These are phyloP conservation scores for Labrus mixtus DNA, from an alignment of 2,113 vertebrate species.

Conservation along the genomic window DNA sequence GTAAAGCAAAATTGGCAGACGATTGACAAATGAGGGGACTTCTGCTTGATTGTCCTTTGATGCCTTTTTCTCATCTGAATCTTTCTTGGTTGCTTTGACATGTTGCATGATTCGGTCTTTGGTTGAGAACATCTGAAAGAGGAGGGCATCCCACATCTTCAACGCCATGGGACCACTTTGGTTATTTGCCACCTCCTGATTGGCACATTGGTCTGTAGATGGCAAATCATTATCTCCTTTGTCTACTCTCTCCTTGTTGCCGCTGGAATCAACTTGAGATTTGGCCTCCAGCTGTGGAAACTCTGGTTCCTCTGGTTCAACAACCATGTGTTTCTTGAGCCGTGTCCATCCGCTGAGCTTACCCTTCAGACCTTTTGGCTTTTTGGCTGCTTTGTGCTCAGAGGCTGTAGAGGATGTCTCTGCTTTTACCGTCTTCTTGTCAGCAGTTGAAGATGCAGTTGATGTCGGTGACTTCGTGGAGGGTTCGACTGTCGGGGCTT, in stretches of 20 bases:
- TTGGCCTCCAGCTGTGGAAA: constrained; percentile 70
- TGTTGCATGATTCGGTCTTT: constrained; percentile 82
- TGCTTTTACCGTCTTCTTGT: constrained; percentile 37
- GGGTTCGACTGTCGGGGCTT: constrained; percentile 46
- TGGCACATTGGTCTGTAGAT: constrained; percentile 14
- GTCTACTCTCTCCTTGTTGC: constrained; percentile 26
- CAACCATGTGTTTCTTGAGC: constrained; percentile 91
- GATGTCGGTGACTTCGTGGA: constrained; percentile 77
- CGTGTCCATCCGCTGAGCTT: constrained; percentile 88
- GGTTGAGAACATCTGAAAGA: constrained; percentile 89
- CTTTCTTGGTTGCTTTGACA: constrained; percentile 69
- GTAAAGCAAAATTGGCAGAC: constrained; percentile 88
- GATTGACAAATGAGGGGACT: constrained; percentile 79
- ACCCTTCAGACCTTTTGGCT: constrained; percentile 77
- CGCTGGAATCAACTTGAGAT: constrained; percentile 38
- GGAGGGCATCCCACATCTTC: constrained; percentile 94
- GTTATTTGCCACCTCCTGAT: constrained; percentile 60
- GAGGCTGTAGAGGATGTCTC: constrained; percentile 1
- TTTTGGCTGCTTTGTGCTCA: constrained; percentile 59
- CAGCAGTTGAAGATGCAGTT: constrained; percentile 75
- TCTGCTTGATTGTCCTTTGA: constrained; percentile 58
- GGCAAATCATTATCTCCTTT: neutral
- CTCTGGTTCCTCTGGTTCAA: constrained; percentile 81
- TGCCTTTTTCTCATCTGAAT: constrained; percentile 64
- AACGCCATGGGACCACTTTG: constrained; percentile 80